phyloP scores from a whole-genome alignment of 2,797 vertebrate genomes.

The Lateolabrax maculatus region DNA sequence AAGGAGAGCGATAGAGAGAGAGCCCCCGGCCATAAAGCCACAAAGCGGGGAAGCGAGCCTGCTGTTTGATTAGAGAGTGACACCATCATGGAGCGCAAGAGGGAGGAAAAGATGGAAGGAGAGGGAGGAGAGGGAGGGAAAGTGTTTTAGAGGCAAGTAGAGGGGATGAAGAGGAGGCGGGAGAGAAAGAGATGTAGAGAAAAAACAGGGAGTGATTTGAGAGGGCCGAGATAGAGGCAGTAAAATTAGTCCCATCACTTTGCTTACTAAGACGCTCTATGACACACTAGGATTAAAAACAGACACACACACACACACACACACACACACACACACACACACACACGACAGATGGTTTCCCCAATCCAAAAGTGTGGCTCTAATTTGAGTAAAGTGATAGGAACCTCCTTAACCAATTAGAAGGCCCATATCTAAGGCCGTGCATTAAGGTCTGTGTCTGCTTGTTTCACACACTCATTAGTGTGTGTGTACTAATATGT shows the following conservation, averaged over 20 bases:
- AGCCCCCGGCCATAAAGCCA: slow-evolving; percentile 88
- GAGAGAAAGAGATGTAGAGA: slow-evolving; percentile 26
- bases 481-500: neutral
- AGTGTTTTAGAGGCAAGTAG: slow-evolving; percentile 55
- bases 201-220: slow-evolving; percentile 51
- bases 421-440: slow-evolving; percentile 56
- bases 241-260: slow-evolving; percentile 81
- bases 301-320: slow-evolving; percentile 41
- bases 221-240: slow-evolving; percentile 66
- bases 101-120: slow-evolving; percentile 44
- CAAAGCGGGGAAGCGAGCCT: slow-evolving; percentile 90
- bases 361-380: slow-evolving; percentile 66
- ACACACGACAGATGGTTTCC: slow-evolving; percentile 74
- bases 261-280: slow-evolving; percentile 63
- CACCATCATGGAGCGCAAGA: slow-evolving; percentile 72
- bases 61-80: slow-evolving; percentile 89
- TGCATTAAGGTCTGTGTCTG: slow-evolving; percentile 30
- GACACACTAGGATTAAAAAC: slow-evolving; percentile 70
- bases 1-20: slow-evolving; percentile 71
- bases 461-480: slow-evolving; percentile 48
- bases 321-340: slow-evolving; percentile 46
- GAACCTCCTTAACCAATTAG: slow-evolving; percentile 83
- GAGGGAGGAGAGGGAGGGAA: slow-evolving; percentile 54
- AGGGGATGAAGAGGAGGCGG: slow-evolving; percentile 51
- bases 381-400: slow-evolving; percentile 79